Conservation (phyloP, 2,888 invertebrate genomes). For the Clitarchus hookeri region DNA sequence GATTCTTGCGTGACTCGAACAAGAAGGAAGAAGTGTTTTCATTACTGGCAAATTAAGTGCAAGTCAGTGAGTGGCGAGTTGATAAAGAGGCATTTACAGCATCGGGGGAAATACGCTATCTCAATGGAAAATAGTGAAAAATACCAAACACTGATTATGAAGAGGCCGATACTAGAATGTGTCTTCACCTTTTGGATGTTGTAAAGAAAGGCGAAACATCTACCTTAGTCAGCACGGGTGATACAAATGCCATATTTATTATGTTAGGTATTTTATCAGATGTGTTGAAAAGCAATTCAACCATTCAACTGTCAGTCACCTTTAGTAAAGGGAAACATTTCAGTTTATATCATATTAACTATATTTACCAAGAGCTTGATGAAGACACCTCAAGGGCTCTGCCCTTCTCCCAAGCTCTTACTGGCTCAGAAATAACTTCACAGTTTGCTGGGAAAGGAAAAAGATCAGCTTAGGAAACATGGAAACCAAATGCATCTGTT, state of each 20-base stretch:
- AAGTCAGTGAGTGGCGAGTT: background rate
- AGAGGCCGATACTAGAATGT: conserved; percentile 10
- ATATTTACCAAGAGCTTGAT: too few species aligned
- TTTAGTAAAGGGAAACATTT: background rate
- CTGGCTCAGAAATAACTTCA: too few species aligned
- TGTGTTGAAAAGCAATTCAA: background rate
- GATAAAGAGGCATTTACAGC: background rate
- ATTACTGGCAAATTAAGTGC: background rate
- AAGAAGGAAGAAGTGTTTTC: background rate
- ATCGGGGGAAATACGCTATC: background rate
- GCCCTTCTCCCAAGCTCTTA: too few species aligned
- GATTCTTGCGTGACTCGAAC: background rate
- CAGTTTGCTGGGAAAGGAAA: too few species aligned
- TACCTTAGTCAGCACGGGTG: conserved; percentile 3
- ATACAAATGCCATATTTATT: too few species aligned
- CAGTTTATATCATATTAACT: background rate
- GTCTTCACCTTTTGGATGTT: background rate
- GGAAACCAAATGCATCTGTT: too few species aligned
- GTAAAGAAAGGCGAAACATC: background rate
- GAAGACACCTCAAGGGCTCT: too few species aligned
- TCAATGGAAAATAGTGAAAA: background rate
- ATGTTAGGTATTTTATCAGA: too few species aligned
- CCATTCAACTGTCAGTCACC: background rate
- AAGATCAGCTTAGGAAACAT: too few species aligned
- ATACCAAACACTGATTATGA: background rate